A percentile compares a stretch with the other conserved stretches of the same genome.
Conservation (phyloP, 2,797 vertebrate species). For the Hydrophis major region DNA sequence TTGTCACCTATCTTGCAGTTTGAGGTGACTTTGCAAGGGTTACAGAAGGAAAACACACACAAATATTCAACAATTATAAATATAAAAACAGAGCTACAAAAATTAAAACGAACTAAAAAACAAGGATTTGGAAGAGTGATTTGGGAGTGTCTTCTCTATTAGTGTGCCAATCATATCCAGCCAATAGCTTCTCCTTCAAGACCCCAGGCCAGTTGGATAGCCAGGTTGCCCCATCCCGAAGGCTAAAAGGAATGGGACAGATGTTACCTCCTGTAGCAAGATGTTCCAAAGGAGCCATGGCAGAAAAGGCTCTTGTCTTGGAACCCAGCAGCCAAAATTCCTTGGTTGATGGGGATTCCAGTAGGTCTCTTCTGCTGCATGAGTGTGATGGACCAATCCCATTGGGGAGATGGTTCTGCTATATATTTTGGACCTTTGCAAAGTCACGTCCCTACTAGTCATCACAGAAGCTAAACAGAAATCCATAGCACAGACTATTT, state of each 20-base stretch:
- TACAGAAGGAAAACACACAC: not conserved
- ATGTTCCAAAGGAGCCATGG: not conserved
- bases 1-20: not conserved
- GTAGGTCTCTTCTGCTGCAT: not conserved
- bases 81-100: not conserved
- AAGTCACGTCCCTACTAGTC: not conserved
- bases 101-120: not conserved
- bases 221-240: not conserved
- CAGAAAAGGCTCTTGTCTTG: not conserved
- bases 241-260: not conserved
- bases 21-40: not conserved
- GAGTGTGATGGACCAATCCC: not conserved
- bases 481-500: not conserved
- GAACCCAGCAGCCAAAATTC: not conserved
- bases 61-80: not conserved
- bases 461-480: not conserved
- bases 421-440: not conserved
- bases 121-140: not conserved
- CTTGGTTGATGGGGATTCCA: not conserved
- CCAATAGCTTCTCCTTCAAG: not conserved
- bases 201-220: not conserved
- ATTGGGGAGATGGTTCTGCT: not conserved
- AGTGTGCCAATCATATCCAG: not conserved
- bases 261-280: not conserved
- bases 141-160: not conserved